phyloP scores from a whole-genome alignment of 1,140 invertebrate genomes.

The Laodelphax striatellus region DNA sequence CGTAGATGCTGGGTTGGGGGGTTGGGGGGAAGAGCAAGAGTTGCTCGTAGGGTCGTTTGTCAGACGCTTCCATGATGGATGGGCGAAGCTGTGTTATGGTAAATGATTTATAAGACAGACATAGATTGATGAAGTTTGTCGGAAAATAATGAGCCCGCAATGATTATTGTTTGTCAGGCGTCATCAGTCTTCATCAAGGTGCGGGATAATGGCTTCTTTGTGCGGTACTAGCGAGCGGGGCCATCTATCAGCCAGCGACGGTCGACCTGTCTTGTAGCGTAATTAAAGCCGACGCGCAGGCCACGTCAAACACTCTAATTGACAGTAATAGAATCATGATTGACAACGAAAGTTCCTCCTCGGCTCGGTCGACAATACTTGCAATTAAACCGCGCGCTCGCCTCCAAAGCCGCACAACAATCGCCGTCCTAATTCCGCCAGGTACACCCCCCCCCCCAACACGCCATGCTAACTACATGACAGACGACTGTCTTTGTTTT shows the following conservation, averaged over 20 bases:
- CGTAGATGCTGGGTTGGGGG: no score
- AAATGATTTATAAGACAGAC: conserved; percentile 16
- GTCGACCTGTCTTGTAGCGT: conserved; percentile 1
- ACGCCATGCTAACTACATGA: no score
- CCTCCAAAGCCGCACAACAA: neutral
- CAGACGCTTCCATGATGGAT: neutral
- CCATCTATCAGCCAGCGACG: neutral
- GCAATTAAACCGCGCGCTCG: no score
- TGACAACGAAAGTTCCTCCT: conserved; percentile 2
- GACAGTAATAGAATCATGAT: conserved; percentile 11
- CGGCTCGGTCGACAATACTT: neutral
- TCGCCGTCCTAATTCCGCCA: neutral
- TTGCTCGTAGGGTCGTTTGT: no score
- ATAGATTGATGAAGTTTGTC: conserved; percentile 12
- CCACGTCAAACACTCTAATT: conserved; percentile 8
- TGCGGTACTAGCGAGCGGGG: neutral
- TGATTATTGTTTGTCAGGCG: conserved; percentile 5
- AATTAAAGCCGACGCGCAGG: conserved; percentile 2
- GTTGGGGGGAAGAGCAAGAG: no score
- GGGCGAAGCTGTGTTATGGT: conserved; percentile 4
- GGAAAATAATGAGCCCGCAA: conserved; percentile 5
- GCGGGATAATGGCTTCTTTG: conserved; percentile 6
- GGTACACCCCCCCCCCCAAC: neutral
- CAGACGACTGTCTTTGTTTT: no score
- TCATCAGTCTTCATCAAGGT: conserved; percentile 7